These are phyloP conservation scores for Capitella teleta DNA, from an alignment of 1,140 invertebrate species.

Conservation along the genomic window DNA sequence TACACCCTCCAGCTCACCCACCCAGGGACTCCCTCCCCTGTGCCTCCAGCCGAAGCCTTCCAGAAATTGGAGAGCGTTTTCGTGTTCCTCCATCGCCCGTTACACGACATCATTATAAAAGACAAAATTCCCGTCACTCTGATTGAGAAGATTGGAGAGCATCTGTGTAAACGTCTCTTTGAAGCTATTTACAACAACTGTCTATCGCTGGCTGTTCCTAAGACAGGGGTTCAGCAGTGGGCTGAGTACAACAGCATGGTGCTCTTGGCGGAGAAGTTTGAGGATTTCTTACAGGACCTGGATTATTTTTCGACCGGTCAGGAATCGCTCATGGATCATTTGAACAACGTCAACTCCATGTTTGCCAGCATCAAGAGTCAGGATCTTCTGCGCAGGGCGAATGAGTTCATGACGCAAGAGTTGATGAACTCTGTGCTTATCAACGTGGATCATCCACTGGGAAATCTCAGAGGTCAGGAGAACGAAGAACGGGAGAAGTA, in stretches of 20 bases:
- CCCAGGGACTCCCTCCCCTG: too few relatives aligned
- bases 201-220: constrained; percentile 5
- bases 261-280: constrained; percentile 3
- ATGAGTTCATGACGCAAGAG: constrained; percentile 56
- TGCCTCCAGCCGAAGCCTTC: constrained; percentile 9
- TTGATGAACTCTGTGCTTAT: constrained; percentile 58
- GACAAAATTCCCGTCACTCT: background rate
- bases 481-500: constrained; percentile 10
- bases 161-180: constrained; percentile 4
- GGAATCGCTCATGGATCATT: constrained; percentile 51
- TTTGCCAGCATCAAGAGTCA: constrained; percentile 62
- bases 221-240: background rate
- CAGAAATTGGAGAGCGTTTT: constrained; percentile 10
- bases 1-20: background rate
- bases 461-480: background rate
- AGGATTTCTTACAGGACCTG: constrained; percentile 1
- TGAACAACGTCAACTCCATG: constrained; percentile 57
- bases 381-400: constrained; percentile 55
- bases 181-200: constrained; percentile 9
- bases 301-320: constrained; percentile 26
- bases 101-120: background rate
- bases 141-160: constrained; percentile 3
- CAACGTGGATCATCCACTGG: constrained; percentile 19
- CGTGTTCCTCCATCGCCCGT: constrained; percentile 2
- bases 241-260: constrained; percentile 5